Evolutionary conservation across 2,797 vertebrate species (phyloP), one percentile per base, ranked within the genome.

Genomic region (Pelobates cultripes): DNA sequence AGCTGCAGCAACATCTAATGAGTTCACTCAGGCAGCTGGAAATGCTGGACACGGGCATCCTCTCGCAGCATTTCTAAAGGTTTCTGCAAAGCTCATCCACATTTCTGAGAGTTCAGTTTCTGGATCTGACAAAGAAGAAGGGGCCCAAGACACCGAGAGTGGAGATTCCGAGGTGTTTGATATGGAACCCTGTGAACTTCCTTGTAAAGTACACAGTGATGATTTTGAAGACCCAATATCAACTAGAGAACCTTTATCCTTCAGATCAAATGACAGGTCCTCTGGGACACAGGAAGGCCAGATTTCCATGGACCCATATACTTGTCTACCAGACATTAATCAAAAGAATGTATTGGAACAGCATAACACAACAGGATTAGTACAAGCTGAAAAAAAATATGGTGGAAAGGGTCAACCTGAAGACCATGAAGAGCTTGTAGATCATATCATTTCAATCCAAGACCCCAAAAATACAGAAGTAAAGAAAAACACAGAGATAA

Each of bases 41-140:
- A 85, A 75, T n/a, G 8, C 4, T 44, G 84, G 7, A 15, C 85
- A 87, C 12, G 79, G 63, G 2, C 64, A 79, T 1, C 90, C 87
- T 0, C 82, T 87, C 45, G 66, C 72, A 43, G 90, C 87, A 70
- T 93, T 94, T 80, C 91, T 86, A 73, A 90, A 89, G 66, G 91
- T 61, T 3, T 85, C 88, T 1, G 92, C 92, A 0, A n/a, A 85
- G 66, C 55, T 81, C 44, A 74, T 88, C 2, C 77, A 87, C 28
- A 67, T 93, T 40, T 92, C 51, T 0, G 75, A 84, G 79, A 89
- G 88, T 70, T 88, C 89, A 0, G 0, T 10, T 55, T 92, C 91
- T 44, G 81, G 75, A 6, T 85, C 75, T 0, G 86, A 87, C 44
- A 64, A 57, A 10, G 89, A 86, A n/a, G 47, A 86, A 2, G 78